phyloP scores from a whole-genome alignment of 2,888 invertebrate species.

The Pilophorus perplexus region DNA sequence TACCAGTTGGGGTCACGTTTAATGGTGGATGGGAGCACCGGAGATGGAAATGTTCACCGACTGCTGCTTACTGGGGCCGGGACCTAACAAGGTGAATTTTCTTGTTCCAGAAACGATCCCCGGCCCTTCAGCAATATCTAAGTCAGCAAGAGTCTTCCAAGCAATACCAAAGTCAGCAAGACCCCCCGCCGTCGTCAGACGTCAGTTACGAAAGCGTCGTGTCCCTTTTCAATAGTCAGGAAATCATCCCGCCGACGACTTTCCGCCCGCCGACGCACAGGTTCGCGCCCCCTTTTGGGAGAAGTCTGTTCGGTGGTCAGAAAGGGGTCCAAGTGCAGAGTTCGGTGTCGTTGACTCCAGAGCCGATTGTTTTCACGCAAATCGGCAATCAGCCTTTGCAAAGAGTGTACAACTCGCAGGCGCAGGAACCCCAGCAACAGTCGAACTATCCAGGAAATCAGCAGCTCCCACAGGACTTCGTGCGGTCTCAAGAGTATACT shows the following conservation, averaged over 20 bases:
- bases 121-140: slow-evolving; percentile 35
- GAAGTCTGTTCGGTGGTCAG: slow-evolving; percentile 12
- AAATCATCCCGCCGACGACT: slow-evolving; percentile 53
- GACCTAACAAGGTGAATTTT: slow-evolving; percentile 39
- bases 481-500: slow-evolving; percentile 31
- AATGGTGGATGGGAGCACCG: slow-evolving; percentile 33
- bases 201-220: slow-evolving; percentile 43
- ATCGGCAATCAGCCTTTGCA: slow-evolving; percentile 26
- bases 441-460: slow-evolving; percentile 44
- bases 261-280: slow-evolving; percentile 52
- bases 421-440: slow-evolving; percentile 47
- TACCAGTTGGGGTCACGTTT: not conserved
- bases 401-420: slow-evolving; percentile 30
- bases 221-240: slow-evolving; percentile 49
- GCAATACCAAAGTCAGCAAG: slow-evolving; percentile 1
- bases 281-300: slow-evolving; percentile 35
- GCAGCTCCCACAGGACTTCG: slow-evolving; percentile 41
- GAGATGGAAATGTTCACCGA: not conserved
- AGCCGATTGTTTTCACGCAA: slow-evolving; percentile 38
- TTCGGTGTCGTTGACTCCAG: slow-evolving; percentile 45
- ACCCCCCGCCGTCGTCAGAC: too few species aligned
- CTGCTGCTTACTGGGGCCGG: too few species aligned
- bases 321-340: slow-evolving; percentile 47
- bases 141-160: slow-evolving; percentile 27
- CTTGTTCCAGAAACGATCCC: slow-evolving; percentile 47